Evolutionary conservation across 2,113 vertebrate genomes (phyloP).

Genomic region (Carassius carassius): DNA sequence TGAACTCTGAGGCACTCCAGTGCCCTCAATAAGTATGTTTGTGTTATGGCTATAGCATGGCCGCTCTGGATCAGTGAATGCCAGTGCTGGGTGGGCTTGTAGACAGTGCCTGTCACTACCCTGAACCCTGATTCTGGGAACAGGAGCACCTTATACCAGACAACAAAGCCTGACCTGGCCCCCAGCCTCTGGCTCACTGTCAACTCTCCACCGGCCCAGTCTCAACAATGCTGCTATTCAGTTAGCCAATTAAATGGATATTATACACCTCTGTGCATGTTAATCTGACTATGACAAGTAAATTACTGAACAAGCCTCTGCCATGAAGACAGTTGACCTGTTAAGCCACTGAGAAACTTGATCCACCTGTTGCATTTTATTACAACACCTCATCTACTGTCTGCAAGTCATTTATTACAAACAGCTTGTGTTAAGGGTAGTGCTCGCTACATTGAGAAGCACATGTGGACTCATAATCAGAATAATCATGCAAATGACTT

Average conservation of each 20-base stretch:
- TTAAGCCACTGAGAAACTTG: neutral
- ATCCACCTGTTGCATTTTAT: constrained; percentile 31
- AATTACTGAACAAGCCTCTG: constrained; percentile 20
- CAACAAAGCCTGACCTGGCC: constrained; percentile 35
- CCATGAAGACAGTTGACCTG: constrained; percentile 34
- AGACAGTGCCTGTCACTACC: constrained; percentile 46
- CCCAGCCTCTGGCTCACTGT: neutral
- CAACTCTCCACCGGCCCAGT: constrained; percentile 33
- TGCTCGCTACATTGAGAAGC: neutral
- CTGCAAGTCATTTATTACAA: constrained; percentile 20
- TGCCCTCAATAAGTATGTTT: constrained; percentile 32
- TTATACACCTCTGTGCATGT: constrained; percentile 37
- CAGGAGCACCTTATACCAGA: constrained; percentile 42
- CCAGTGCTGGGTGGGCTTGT: constrained; percentile 47
- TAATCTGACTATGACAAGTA: constrained; percentile 37
- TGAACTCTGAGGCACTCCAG: constrained; percentile 1
- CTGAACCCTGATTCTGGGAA: constrained; percentile 43
- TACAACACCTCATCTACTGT: neutral
- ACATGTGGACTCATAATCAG: neutral
- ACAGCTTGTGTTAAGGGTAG: neutral
- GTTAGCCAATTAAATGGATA: constrained; percentile 47
- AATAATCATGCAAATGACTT: constrained; percentile 12
- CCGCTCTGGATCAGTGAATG: constrained; percentile 34
- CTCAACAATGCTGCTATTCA: constrained; percentile 47
- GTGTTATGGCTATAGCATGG: constrained; percentile 38